Conservation (phyloP, 37 sponge, comb jelly and placozoan genomes). For the Geodia barretti region DNA sequence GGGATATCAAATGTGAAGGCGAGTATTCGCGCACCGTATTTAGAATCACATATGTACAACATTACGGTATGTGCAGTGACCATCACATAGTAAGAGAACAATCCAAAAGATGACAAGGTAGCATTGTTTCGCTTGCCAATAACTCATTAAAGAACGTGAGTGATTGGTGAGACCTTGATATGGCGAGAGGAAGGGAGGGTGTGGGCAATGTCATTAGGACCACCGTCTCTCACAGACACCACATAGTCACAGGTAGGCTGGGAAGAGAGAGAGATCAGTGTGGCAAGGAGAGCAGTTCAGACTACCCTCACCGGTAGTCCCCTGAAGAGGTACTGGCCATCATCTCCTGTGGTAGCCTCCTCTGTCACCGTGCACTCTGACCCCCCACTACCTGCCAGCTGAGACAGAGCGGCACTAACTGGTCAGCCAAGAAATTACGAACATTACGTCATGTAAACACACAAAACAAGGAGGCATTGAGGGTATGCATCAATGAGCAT, state of each 20-base stretch:
- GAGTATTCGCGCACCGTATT: too few species aligned
- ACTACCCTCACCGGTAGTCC: conserved; percentile 62
- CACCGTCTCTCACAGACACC: background rate
- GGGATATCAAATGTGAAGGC: too few species aligned
- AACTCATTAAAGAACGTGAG: background rate
- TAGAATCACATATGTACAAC: too few species aligned
- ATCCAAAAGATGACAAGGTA: too few species aligned
- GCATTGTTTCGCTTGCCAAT: too few species aligned
- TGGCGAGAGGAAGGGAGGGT: background rate
- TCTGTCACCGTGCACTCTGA: conserved; percentile 10
- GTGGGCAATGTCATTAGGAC: background rate
- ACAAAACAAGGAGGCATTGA: background rate
- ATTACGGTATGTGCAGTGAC: too few species aligned
- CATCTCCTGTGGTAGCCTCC: conserved; percentile 22
- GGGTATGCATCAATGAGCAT: background rate
- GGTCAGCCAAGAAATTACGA: background rate
- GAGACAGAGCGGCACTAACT: background rate
- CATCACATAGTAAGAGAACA: too few species aligned
- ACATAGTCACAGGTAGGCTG: conserved; percentile 33
- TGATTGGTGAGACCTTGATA: background rate
- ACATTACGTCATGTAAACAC: background rate
- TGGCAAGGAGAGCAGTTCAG: too few species aligned
- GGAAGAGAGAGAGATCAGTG: too few species aligned
- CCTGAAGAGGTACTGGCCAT: conserved; percentile 51
- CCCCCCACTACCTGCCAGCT: conserved; percentile 17